Evolutionary conservation across 2,888 invertebrate species (phyloP), one percentile per base, ranked within the genome.

Genomic region (Phaedon cochleariae): DNA sequence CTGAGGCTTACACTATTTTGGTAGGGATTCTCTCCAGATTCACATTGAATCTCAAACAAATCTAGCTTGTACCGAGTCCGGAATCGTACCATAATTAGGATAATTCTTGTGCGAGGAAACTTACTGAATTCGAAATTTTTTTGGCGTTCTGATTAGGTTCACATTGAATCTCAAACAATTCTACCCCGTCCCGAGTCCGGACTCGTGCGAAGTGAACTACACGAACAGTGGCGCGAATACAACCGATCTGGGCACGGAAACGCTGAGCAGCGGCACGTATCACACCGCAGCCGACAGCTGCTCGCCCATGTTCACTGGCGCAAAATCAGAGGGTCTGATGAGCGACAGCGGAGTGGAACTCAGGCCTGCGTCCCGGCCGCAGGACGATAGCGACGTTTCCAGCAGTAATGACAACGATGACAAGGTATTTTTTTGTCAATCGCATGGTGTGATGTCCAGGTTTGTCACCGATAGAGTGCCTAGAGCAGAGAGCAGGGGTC

Each of bases 261-360:
- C 80, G 0, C 70, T 79, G 6, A 83, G 89, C 62, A 83, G 89
- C 60, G 89, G 87, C 67, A 90, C 92, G 0, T 93, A 91, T 84
- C 92, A 92, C 83, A 92, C 93, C 18, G 92, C 93, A 0, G 86
- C 90, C 72, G 82, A 81, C 70, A 81, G 76, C 62, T 82, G 83
- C 71, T 81, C 82, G 10, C 74, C 76, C 18, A 45, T 58, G 17
- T 49, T 62, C 26, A 58, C 41, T 6, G 69, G 58, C 21, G 53
- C 65, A 1, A 73, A 69, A 37, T 20, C 77, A 0, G 80, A 81
- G 45, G 73, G 76, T 61, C 55, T 83, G 9, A 87, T 87, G 86
- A 86, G 85, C 64, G 87, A 87, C 70, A 87, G 87, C 71, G 87
- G 87, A 4, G 86, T 87, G 1, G 86, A 82, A 72, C 69, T 83